A percentile compares a stretch with the other conserved stretches of the same genome.
Evolutionary conservation across 2,888 invertebrate species (phyloP).

Genomic region (Andrena haemorrhoa): DNA sequence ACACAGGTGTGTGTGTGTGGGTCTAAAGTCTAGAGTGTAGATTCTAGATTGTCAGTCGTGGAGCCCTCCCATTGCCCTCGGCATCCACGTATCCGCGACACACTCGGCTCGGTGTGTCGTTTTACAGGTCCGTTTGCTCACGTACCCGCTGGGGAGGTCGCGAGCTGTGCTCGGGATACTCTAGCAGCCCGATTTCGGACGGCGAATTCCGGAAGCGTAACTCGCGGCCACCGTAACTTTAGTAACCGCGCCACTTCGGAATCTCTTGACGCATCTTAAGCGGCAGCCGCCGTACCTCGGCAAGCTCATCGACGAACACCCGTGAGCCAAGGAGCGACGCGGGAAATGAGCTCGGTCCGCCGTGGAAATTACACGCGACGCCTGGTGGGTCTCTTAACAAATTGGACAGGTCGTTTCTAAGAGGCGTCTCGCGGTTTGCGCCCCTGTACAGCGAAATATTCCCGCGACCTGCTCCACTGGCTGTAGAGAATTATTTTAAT

Average conservation of each 20-base stretch:
- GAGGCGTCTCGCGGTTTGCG: not conserved
- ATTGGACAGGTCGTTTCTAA: constrained; percentile 15
- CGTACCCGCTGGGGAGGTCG: not conserved
- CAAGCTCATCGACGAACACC: constrained; percentile 33
- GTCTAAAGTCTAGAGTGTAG: not conserved
- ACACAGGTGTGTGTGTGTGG: not conserved
- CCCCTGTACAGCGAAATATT: not conserved
- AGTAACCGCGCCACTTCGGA: constrained; percentile 36
- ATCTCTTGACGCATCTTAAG: constrained; percentile 48
- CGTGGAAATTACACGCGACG: constrained; percentile 5
- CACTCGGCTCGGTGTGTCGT: constrained; percentile 2
- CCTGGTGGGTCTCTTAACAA: constrained; percentile 12
- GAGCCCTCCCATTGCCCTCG: not conserved
- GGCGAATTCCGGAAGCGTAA: constrained; percentile 45
- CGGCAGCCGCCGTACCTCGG: constrained; percentile 18
- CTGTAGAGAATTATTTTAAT: too few species aligned
- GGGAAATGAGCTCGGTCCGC: constrained; percentile 8
- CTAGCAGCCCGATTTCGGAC: constrained; percentile 19
- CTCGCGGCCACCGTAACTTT: constrained; percentile 12
- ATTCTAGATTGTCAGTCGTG: not conserved
- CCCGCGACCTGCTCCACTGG: not conserved
- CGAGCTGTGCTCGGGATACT: constrained; percentile 10
- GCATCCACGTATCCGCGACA: constrained; percentile 2
- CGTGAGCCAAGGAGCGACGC: not conserved
- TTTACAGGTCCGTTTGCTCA: constrained; percentile 3